These are phyloP conservation scores for Argyresthia albistria DNA, from an alignment of 2,888 invertebrate genomes.

Conservation along the genomic window DNA sequence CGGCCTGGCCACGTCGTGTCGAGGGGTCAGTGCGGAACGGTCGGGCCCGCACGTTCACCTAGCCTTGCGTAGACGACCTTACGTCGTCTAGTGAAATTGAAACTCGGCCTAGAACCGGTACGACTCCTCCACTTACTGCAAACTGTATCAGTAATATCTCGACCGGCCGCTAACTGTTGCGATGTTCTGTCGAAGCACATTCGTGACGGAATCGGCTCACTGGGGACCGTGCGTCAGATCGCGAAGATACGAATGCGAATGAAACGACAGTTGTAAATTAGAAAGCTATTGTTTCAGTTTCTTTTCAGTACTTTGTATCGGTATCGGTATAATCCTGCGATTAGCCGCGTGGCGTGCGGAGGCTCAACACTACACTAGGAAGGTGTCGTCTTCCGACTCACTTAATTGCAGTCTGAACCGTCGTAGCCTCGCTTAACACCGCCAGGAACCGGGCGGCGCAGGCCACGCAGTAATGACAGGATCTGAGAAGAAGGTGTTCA, in stretches of 20 bases:
- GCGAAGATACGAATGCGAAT: too few species aligned
- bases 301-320: constrained; percentile 11
- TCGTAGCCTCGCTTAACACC: neutral
- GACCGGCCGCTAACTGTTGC: too few species aligned
- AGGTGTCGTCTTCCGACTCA: constrained; percentile 33
- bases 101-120: constrained; percentile 7
- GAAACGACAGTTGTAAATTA: neutral
- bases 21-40: neutral
- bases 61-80: constrained; percentile 62
- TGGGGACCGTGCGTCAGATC: too few species aligned
- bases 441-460: too few species aligned
- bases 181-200: too few species aligned
- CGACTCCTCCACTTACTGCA: neutral
- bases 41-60: constrained; percentile 34
- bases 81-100: constrained; percentile 55
- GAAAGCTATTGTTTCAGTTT: constrained; percentile 15
- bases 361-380: neutral
- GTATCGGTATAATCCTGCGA: constrained; percentile 8
- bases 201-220: too few species aligned
- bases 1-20: neutral
- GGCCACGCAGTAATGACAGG: too few species aligned
- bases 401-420: constrained; percentile 25
- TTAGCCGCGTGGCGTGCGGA: constrained; percentile 4
- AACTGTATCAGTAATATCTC: neutral
- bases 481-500: too few species aligned